Percentiles rank a stretch among this genome's conserved stretches.
Conservation (phyloP, 2,113 vertebrate genomes). For the Phasianus colchicus region DNA sequence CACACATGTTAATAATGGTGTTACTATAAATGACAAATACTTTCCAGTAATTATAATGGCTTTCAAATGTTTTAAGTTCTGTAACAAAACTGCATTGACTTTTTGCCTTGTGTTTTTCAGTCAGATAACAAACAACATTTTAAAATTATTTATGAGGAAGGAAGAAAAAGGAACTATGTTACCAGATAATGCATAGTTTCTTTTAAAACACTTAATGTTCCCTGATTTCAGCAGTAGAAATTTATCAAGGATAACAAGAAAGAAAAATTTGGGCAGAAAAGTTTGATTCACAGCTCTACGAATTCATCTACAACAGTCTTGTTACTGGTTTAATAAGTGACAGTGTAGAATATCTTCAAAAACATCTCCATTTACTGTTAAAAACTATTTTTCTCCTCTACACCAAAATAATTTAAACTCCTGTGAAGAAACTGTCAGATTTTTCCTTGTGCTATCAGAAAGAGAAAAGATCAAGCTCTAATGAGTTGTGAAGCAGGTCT, state of each 20-base stretch:
- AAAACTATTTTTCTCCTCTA: constrained; percentile 39
- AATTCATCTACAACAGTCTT: constrained; percentile 47
- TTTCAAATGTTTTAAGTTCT: neutral
- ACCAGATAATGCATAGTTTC: neutral
- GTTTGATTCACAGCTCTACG: constrained; percentile 41
- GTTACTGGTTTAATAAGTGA: constrained; percentile 41
- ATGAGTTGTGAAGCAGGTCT: neutral
- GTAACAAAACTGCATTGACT: constrained; percentile 14
- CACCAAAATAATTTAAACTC: constrained; percentile 53
- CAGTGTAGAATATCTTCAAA: constrained; percentile 50
- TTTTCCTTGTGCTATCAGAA: constrained; percentile 15
- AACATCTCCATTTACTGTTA: constrained; percentile 14
- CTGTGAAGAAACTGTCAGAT: constrained; percentile 23
- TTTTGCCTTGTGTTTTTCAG: constrained; percentile 48
- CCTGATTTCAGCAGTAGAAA: constrained; percentile 40
- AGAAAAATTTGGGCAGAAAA: constrained; percentile 57
- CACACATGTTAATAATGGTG: neutral
- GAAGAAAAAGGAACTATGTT: constrained; percentile 7
- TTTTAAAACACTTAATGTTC: constrained; percentile 18
- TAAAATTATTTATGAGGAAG: constrained; percentile 52
- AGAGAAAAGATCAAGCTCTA: constrained; percentile 45
- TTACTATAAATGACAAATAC: neutral
- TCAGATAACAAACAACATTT: constrained; percentile 34
- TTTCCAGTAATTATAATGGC: neutral
- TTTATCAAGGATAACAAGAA: constrained; percentile 53